Evolutionary conservation across 1,140 invertebrate species (phyloP).

Genomic region (Eumaeus atala): DNA sequence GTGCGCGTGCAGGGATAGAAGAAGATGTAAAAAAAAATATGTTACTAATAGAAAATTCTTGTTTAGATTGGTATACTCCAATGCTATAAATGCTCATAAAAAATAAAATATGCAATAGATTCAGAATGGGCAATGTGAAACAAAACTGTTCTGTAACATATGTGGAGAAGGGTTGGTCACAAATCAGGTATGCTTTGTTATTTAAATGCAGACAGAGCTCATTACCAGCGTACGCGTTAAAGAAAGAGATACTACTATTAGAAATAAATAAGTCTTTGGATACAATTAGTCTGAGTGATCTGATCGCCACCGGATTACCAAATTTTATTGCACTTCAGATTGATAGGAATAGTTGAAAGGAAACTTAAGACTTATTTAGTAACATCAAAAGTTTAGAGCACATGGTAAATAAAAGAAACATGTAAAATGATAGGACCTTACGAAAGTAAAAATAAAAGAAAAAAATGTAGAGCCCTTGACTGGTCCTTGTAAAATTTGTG

Average conservation of each 20-base stretch:
- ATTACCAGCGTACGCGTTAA: slow-evolving; percentile 22
- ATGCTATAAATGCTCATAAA: too few relatives aligned
- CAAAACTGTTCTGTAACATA: slow-evolving; percentile 40
- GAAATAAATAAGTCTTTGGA: slow-evolving; percentile 18
- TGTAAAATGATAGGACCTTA: too few relatives aligned
- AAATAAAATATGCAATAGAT: slow-evolving; percentile 33
- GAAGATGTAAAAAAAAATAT: slow-evolving; percentile 33
- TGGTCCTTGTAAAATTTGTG: too few relatives aligned
- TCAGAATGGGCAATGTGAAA: slow-evolving; percentile 40
- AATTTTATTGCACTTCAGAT: too few relatives aligned
- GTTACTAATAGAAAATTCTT: slow-evolving; percentile 37
- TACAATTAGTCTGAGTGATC: too few relatives aligned
- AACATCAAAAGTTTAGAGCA: too few relatives aligned
- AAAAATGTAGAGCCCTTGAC: too few relatives aligned
- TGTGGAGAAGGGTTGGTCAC: slow-evolving; percentile 35
- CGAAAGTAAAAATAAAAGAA: too few relatives aligned
- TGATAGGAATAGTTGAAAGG: too few relatives aligned
- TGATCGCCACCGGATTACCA: too few relatives aligned
- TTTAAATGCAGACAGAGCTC: slow-evolving; percentile 23
- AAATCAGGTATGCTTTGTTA: slow-evolving; percentile 26
- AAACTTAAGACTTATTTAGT: too few relatives aligned
- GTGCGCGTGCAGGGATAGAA: slow-evolving; percentile 26
- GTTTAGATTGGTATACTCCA: slow-evolving; percentile 40
- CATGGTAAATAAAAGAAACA: too few relatives aligned
- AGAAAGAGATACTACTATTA: slow-evolving; percentile 20